Conservation (phyloP, 1,140 invertebrate genomes). For the Cherax destructor region DNA sequence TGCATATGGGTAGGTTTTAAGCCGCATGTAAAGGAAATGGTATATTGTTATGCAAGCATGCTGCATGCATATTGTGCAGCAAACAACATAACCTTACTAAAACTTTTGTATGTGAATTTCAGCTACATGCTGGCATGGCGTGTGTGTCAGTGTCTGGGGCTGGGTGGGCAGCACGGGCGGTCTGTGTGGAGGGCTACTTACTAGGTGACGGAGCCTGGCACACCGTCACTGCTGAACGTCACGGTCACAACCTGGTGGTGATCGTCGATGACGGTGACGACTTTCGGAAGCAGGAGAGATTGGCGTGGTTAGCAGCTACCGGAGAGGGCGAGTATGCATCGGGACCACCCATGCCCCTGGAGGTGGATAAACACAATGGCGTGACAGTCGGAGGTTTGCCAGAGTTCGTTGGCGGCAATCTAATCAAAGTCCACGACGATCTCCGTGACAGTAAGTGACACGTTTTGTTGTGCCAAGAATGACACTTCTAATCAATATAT, state of each 20-base stretch:
- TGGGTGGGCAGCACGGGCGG: constrained; percentile 6
- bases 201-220: too few relatives aligned
- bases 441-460: constrained; percentile 16
- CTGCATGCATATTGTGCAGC: neutral
- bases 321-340: neutral
- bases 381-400: constrained; percentile 39
- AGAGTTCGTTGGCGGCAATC: constrained; percentile 26
- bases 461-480: too few relatives aligned
- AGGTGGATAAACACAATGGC: constrained; percentile 32
- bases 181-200: constrained; percentile 9
- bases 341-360: neutral
- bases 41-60: neutral
- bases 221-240: too few relatives aligned
- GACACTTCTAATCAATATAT: too few relatives aligned
- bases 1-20: too few relatives aligned
- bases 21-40: too few relatives aligned
- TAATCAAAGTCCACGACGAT: constrained; percentile 15
- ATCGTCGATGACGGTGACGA: too few relatives aligned
- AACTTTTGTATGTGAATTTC: too few relatives aligned
- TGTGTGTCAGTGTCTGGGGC: constrained; percentile 28
- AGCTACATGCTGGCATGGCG: constrained; percentile 28
- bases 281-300: neutral
- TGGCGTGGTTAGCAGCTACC: neutral
- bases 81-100: too few relatives aligned
- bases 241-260: too few relatives aligned